Base-by-base conservation (phyloP, 2,888 invertebrate species). In the Hirtodrosophila cameraria region DNA sequence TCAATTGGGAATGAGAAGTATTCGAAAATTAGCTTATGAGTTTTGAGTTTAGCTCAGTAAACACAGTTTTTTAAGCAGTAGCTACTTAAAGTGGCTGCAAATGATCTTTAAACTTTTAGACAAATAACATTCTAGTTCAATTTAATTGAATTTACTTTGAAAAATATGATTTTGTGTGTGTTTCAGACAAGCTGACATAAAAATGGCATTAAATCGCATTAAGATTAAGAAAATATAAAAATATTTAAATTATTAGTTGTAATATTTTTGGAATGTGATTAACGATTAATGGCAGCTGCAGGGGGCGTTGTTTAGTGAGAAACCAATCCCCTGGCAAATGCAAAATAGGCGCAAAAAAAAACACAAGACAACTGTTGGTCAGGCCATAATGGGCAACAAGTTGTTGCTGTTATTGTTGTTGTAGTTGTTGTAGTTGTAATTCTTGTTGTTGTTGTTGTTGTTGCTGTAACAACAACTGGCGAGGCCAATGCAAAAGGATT, bases 281-380 rank as follows among this genome's bases (percentile, higher is more conserved):
- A 82, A 67, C 86, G 81, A 75, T 69, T 80, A 86, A 80, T 80
- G 84, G 76, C 80, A 86, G 84, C 80, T 83, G 76, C 62, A 65
- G 75, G 73, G 60, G 86, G 86, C 86, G 78, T 81, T 70, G 46
- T 81, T 76, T 61, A 25, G 60, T 46, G 53, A 33, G 41, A 50
- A 55, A 61, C 60, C 81, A 80, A 76, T 72, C 84, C 78, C 85
- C 79, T 66, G 65, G 55, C 57, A 63, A 84, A 81, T 86, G 86
- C 81, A 80, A 80, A 80, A 68, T 86, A 80, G 77, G 65, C 81
- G 66, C 70, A 62, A 74, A 58, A 82, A 45, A 43, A 50, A 64
- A 48, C 76, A 68, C n/a, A n/a, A n/a, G n/a, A 63, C 49, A 43
- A 63, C 39, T 49, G 48, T 53, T 23, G 74, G 59, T 48, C 71